These are phyloP conservation scores for Drosophila anomalata DNA, from an alignment of 2,888 invertebrate genomes.

Conservation along the genomic window DNA sequence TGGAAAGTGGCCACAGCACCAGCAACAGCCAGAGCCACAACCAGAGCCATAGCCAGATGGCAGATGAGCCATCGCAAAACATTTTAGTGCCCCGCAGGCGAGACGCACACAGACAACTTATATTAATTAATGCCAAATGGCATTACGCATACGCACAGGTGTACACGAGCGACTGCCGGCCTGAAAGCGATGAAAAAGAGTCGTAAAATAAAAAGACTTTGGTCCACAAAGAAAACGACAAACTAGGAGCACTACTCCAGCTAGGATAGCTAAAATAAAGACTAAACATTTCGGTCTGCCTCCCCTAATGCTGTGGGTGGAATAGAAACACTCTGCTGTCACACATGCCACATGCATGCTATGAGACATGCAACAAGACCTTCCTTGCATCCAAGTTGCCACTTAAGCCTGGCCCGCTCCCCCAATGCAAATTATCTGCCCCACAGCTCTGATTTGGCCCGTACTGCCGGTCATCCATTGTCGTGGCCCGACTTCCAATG, in stretches of 20 bases:
- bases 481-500: conserved; percentile 29
- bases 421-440: conserved; percentile 70
- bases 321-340: neutral
- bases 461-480: conserved; percentile 67
- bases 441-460: conserved; percentile 67
- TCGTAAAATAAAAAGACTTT: conserved; percentile 71
- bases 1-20: conserved; percentile 24
- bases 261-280: neutral
- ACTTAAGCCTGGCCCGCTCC: conserved; percentile 61
- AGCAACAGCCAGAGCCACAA: neutral
- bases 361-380: conserved; percentile 23
- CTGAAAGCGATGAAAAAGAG: conserved; percentile 57
- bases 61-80: conserved; percentile 65
- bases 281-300: neutral
- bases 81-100: conserved; percentile 66
- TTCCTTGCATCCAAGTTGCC: conserved; percentile 45
- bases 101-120: conserved; percentile 40
- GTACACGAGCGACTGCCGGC: conserved; percentile 31
- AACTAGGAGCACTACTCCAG: conserved; percentile 19
- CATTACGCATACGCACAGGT: conserved; percentile 75
- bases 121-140: conserved; percentile 76
- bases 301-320: neutral
- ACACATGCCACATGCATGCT: conserved; percentile 2
- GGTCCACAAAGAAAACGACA: conserved; percentile 57
- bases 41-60: conserved; percentile 14